Evolutionary conservation across 2,888 invertebrate genomes (phyloP).

Genomic region (Torymus tubicola): DNA sequence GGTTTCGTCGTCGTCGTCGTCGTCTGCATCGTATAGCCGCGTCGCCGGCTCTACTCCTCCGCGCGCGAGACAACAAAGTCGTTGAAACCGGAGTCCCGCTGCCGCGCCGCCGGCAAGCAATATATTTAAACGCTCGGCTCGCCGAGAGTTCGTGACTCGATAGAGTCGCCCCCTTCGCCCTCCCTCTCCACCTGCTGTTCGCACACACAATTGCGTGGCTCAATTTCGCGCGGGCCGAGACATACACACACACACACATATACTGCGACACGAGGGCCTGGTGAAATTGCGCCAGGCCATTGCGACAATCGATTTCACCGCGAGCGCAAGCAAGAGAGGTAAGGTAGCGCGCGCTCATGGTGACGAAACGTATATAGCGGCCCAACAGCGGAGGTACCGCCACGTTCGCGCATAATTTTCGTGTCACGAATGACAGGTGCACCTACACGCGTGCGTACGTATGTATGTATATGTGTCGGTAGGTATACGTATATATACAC

Average conservation of each 20-base stretch:
- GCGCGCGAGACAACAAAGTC: neutral
- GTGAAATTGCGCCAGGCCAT: conserved; percentile 48
- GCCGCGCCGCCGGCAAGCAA: neutral
- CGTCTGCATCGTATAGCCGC: too few species aligned
- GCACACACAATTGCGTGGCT: conserved; percentile 37
- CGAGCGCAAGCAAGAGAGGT: conserved; percentile 31
- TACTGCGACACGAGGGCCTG: neutral
- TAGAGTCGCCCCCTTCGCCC: too few species aligned
- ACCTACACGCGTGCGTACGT: neutral
- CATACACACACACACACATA: neutral
- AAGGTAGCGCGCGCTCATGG: neutral
- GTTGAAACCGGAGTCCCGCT: conserved; percentile 5
- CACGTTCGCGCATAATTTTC: conserved; percentile 27
- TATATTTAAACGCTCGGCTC: conserved; percentile 1
- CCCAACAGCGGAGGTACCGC: neutral
- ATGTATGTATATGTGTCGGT: neutral
- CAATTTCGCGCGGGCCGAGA: conserved; percentile 29
- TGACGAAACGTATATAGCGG: conserved; percentile 25
- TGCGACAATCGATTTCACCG: conserved; percentile 61
- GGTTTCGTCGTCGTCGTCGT: too few species aligned
- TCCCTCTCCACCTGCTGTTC: too few species aligned
- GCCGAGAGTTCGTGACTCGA: neutral
- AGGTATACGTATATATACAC: too few species aligned
- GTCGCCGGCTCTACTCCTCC: too few species aligned
- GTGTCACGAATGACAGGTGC: conserved; percentile 26